phyloP scores from a whole-genome alignment of 2,797 vertebrate species.

The Tenualosa thibaudeaui region DNA sequence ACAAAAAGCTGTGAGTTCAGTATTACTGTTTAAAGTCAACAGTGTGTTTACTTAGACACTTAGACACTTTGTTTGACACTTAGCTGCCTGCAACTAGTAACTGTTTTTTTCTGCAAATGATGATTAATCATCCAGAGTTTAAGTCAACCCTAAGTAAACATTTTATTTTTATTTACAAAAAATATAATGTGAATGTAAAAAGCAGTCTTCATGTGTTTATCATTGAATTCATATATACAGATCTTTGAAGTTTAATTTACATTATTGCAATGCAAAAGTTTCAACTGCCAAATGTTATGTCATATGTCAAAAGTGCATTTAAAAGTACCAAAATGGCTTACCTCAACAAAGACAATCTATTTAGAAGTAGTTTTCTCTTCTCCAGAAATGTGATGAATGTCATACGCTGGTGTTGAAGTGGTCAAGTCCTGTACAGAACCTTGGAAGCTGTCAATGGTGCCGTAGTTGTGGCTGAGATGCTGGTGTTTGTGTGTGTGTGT shows the following conservation, averaged over 20 bases:
- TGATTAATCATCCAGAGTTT: neutral
- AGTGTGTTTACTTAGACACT: neutral
- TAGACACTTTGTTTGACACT: neutral
- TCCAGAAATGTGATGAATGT: neutral
- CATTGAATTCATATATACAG: neutral
- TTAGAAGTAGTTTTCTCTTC: neutral
- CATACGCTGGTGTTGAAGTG: neutral
- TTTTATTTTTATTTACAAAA: neutral
- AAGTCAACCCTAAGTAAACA: neutral
- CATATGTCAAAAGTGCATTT: conserved; percentile 1
- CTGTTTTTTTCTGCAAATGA: neutral
- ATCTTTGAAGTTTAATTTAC: neutral
- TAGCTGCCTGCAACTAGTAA: neutral
- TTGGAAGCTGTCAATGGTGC: conserved; percentile 17
- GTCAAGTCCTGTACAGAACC: neutral
- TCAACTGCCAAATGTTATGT: neutral
- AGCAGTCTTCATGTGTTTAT: neutral
- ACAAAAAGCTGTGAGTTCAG: neutral
- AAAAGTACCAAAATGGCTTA: neutral
- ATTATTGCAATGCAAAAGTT: neutral
- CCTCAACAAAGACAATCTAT: neutral
- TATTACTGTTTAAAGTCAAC: neutral
- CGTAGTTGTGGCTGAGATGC: conserved; percentile 33
- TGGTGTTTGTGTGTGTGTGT: neutral
- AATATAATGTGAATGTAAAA: neutral